A percentile compares a stretch with the other conserved stretches of the same genome.
Conservation (phyloP, 2,113 vertebrate species). For the Probosciger aterrimus region DNA sequence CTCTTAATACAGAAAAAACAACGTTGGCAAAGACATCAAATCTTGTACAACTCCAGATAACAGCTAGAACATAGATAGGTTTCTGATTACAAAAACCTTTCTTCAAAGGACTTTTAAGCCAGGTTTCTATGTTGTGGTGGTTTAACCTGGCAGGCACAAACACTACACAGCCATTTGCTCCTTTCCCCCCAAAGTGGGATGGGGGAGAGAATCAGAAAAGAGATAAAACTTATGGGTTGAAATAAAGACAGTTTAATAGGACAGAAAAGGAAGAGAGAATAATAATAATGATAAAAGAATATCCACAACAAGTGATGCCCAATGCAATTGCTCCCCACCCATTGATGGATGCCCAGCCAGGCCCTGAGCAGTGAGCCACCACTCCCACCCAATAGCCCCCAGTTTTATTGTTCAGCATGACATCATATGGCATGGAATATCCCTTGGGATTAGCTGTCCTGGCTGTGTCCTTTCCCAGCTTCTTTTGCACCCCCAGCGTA, state of each 20-base stretch:
- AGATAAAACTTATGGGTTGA: not conserved
- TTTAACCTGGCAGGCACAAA: not conserved
- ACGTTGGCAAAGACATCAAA: not conserved
- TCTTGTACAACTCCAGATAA: not conserved
- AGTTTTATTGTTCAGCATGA: not conserved
- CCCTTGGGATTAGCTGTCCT: not conserved
- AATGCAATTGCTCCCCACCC: not conserved
- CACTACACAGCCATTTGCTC: not conserved
- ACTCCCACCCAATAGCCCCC: not conserved
- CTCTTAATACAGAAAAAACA: not conserved
- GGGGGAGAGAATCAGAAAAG: not conserved
- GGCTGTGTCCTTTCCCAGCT: not conserved
- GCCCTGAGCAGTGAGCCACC: not conserved
- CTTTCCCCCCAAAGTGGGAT: not conserved
- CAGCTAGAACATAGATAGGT: not conserved
- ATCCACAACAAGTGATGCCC: not conserved
- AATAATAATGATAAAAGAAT: not conserved
- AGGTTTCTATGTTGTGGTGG: not conserved
- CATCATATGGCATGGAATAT: not conserved
- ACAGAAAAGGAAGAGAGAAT: not conserved
- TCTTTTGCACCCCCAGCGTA: not conserved
- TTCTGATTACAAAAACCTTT: not conserved
- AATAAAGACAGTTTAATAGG: not conserved
- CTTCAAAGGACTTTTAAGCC: not conserved
- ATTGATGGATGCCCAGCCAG: rapidly evolving